Conservation (phyloP, 1,140 invertebrate species). For the Drosophila chauvacae region DNA sequence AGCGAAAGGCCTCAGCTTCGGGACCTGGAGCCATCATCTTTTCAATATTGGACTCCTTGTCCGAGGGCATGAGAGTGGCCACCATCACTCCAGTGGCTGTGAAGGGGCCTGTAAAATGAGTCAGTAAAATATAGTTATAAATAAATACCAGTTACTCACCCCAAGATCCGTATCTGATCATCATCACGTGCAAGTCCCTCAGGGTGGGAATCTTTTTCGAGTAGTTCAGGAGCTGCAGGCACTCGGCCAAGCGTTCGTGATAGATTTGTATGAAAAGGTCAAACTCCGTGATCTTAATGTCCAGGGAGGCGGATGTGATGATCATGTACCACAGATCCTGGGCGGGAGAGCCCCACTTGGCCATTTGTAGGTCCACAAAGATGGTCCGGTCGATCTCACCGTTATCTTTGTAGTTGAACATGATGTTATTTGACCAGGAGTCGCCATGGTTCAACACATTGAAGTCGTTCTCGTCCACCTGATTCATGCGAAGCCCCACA, state of each 20-base stretch:
- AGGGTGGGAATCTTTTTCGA: conserved; percentile 53
- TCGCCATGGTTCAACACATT: conserved; percentile 88
- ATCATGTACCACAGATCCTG: conserved; percentile 71
- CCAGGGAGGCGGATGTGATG: conserved; percentile 46
- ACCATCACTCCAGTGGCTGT: conserved; percentile 41
- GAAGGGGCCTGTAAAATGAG: conserved; percentile 18
- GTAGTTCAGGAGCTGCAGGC: conserved; percentile 61
- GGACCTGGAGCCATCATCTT: conserved; percentile 34
- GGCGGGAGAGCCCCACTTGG: conserved; percentile 68
- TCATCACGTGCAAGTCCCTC: conserved; percentile 55
- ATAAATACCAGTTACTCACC: conserved; percentile 34
- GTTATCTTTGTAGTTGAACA: conserved; percentile 79
- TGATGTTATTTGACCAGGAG: conserved; percentile 84
- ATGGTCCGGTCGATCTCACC: conserved; percentile 72
- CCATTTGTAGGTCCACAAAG: conserved; percentile 65
- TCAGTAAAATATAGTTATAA: neutral
- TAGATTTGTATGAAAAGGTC: conserved; percentile 69
- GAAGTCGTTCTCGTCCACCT: conserved; percentile 85
- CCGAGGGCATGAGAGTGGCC: conserved; percentile 43
- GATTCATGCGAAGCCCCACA: conserved; percentile 16
- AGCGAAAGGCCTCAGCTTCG: conserved; percentile 49
- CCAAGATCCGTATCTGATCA: conserved; percentile 63
- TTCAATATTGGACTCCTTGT: conserved; percentile 64
- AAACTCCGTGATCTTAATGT: conserved; percentile 66
- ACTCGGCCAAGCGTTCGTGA: conserved; percentile 57